Evolutionary conservation across 2,113 vertebrate genomes (phyloP), one percentile per base, ranked within the genome.

Genomic region (Blennius ocellaris): DNA sequence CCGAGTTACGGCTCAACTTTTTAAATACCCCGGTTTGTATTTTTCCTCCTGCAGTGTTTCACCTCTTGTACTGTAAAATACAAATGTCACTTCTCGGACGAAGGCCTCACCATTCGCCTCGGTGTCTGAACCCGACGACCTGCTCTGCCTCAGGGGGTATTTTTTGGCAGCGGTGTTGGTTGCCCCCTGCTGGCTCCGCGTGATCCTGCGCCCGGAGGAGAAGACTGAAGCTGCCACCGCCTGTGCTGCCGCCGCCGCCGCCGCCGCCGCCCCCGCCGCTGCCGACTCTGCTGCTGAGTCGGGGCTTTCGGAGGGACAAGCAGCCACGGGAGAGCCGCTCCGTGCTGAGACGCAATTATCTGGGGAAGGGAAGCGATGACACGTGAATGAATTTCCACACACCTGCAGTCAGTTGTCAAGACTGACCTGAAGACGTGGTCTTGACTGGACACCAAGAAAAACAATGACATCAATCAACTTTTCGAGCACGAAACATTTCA

Each of bases 111-210:
- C 7, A 90, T 96, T 87, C 90, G 94, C 70, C 76, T 99, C 97
- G 0, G 95, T 97, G 81, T 99, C 97, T 0, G 97, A 97, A 53
- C 97, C 96, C 0, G 97, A 99, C 0, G 96, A 97, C 66, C 96
- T 95, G 2, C 96, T 97, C 93, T 97, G 97, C 1, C 97, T 92
- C 61, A 98, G 94, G 0, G 96, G 96, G 89, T 98, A 97, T 59
- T 96, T 98, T 91, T 98, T 99, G 3, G 96, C 95, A 6, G 94
- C 92, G 49, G 95, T 90, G 80, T 95, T 96, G 2, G 95, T 92
- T 0, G 93, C 79, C 0, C 95, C 96, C 87, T 98, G 96, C 66
- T 99, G 97, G 93, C 97, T 99, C 71, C 97, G 96, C 1, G 97
- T 98, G 82, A 97, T 92, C 64, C 97, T 95, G 54, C 97, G 92